These are phyloP conservation scores for Drosophila santomea DNA, from an alignment of 1,140 invertebrate species.

Conservation along the genomic window DNA sequence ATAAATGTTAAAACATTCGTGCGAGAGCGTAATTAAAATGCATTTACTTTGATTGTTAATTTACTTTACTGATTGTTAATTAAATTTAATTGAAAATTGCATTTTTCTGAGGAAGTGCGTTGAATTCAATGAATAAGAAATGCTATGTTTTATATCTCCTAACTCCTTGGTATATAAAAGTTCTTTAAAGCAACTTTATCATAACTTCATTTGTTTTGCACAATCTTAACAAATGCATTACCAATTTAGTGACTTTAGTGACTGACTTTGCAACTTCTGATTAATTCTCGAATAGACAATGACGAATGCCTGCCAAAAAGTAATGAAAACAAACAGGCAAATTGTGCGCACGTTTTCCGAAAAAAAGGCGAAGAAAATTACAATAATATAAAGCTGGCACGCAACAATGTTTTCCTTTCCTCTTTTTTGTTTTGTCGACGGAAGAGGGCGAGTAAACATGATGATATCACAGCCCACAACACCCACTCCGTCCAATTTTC, in stretches of 20 bases:
- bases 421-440: not conserved
- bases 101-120: too few relatives aligned
- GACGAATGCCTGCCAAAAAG: slow-evolving; percentile 9
- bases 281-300: slow-evolving; percentile 20
- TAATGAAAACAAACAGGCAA: slow-evolving; percentile 43
- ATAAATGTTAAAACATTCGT: not conserved
- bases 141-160: too few relatives aligned
- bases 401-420: slow-evolving; percentile 41
- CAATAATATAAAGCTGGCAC: slow-evolving; percentile 52
- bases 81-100: not conserved
- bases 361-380: slow-evolving; percentile 50
- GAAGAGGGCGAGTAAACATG: slow-evolving; percentile 44
- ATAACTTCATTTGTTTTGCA: not conserved
- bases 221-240: slow-evolving; percentile 1
- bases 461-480: slow-evolving; percentile 62
- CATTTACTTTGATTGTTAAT: not conserved
- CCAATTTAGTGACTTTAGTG: not conserved
- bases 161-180: too few relatives aligned
- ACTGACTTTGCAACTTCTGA: slow-evolving; percentile 1
- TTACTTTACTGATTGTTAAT: not conserved
- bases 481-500: not conserved
- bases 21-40: not conserved
- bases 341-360: slow-evolving; percentile 26
- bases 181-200: not conserved
- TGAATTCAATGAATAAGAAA: too few relatives aligned